A percentile compares a stretch with the other conserved stretches of the same genome.
Evolutionary conservation across 2,113 vertebrate species (phyloP).

Genomic region (Vidua chalybeata): DNA sequence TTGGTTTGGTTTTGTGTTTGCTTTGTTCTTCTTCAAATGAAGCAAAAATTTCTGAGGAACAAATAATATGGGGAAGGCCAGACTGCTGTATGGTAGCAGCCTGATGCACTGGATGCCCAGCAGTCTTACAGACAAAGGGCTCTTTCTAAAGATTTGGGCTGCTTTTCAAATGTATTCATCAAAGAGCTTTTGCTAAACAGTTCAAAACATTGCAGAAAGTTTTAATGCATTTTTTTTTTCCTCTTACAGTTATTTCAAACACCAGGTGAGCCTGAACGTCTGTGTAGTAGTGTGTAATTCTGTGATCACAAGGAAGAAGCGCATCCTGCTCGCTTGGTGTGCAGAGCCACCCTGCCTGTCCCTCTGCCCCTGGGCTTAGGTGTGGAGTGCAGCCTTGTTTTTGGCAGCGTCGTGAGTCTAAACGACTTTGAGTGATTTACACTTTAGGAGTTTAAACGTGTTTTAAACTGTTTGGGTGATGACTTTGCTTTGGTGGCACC

Average conservation of each 20-base stretch:
- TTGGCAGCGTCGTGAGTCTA: background rate
- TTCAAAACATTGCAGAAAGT: background rate
- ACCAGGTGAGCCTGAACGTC: fast-evolving
- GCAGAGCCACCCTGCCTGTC: background rate
- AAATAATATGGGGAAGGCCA: background rate
- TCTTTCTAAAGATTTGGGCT: background rate
- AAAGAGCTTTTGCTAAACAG: background rate
- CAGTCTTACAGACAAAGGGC: fast-evolving
- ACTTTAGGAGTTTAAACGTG: background rate
- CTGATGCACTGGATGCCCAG: background rate
- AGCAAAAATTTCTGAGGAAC: background rate
- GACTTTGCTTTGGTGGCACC: background rate
- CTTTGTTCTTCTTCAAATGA: background rate
- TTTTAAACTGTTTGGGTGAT: fast-evolving
- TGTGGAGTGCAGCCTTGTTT: background rate
- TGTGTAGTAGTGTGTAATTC: fast-evolving
- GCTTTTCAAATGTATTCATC: background rate
- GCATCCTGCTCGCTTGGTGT: fast-evolving
- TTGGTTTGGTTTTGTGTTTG: background rate
- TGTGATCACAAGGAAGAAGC: fast-evolving
- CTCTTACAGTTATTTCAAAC: background rate
- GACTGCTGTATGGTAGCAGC: background rate
- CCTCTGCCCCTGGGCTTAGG: no score
- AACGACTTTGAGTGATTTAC: fast-evolving
- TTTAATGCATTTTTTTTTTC: background rate